Evolutionary conservation across 2,113 vertebrate genomes (phyloP), one percentile per base, ranked within the genome.

Genomic region (Trogon surrucura): DNA sequence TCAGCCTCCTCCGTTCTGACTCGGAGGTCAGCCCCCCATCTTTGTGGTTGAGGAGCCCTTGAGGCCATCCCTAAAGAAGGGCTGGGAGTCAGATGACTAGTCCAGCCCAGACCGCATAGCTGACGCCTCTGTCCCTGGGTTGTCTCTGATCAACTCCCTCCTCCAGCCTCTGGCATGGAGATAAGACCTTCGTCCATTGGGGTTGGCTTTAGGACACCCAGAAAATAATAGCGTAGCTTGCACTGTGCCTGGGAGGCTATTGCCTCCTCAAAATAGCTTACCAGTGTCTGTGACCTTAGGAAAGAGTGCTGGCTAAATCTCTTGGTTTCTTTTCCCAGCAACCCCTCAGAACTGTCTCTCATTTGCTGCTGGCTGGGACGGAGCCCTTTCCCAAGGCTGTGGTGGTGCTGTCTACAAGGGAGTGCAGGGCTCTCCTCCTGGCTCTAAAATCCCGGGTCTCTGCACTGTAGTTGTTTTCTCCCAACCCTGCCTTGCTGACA

Each of bases 171-270:
- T 92, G 75, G 72, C 27, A 3, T 2, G 22, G 51, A 80, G 91
- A 86, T 96, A 66, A 94, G 82, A n/a, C 80, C 26, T 73, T 44
- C 34, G 65, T 51, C 80, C 53, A n/a, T 86, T 92, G 64, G 57
- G 53, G 71, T 62, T 90, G 88, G 88, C 87, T 96, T 96, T 91
- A 83, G 88, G 82, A 91, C 47, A 66, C 26, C 58, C 51, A 75
- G 82, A 88, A 90, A 73, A 82, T 93, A 79, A 90, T 36, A 85
- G 79, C 8, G 2, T 79, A 34, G 67, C 85, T 93, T 80, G 62
- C 90, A 53, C 66, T 3, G 0, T 80, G 90, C 85, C 80, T 91
- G 64, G 50, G 30, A 88, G 88, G 85, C 75, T 45, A 12, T 15
- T 94, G 56, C 57, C 72, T 86, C 88, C 83, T 88, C 7, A 3